Evolutionary conservation across 1,140 invertebrate genomes (phyloP).

Genomic region (Megalonaias nervosa): DNA sequence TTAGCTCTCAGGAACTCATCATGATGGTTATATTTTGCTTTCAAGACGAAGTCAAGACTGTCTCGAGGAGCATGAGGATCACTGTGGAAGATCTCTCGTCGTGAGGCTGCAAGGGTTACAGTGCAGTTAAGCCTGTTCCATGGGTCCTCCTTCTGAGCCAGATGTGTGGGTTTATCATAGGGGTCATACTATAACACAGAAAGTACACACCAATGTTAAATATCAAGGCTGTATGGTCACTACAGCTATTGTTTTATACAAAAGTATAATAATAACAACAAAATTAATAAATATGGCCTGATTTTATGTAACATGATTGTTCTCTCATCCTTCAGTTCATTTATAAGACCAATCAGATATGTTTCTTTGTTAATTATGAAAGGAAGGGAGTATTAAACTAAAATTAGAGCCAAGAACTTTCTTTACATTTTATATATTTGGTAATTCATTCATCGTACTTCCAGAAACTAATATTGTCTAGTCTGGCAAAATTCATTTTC

Average conservation of each 20-base stretch:
- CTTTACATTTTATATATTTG: no score
- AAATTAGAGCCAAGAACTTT: no score
- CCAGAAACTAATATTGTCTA: no score
- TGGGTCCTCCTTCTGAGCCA: slow-evolving; percentile 65
- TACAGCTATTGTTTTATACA: background rate
- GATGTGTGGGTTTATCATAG: slow-evolving; percentile 57
- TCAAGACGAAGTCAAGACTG: slow-evolving; percentile 70
- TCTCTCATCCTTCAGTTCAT: background rate
- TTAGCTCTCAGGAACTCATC: slow-evolving; percentile 63
- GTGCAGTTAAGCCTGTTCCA: slow-evolving; percentile 67
- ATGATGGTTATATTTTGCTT: slow-evolving; percentile 70
- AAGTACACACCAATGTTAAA: background rate
- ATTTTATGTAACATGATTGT: background rate
- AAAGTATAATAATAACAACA: background rate
- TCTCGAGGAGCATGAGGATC: slow-evolving; percentile 69
- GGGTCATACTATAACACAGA: slow-evolving; percentile 50
- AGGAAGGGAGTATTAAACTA: no score
- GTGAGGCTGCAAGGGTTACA: slow-evolving; percentile 62
- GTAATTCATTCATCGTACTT: no score
- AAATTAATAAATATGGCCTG: background rate
- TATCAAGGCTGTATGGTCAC: slow-evolving; percentile 7
- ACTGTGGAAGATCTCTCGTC: slow-evolving; percentile 64
- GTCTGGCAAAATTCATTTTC: no score
- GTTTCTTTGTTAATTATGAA: background rate
- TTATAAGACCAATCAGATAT: background rate